Evolutionary conservation across 2,888 invertebrate species (phyloP).

Genomic region (Anodontia alba): DNA sequence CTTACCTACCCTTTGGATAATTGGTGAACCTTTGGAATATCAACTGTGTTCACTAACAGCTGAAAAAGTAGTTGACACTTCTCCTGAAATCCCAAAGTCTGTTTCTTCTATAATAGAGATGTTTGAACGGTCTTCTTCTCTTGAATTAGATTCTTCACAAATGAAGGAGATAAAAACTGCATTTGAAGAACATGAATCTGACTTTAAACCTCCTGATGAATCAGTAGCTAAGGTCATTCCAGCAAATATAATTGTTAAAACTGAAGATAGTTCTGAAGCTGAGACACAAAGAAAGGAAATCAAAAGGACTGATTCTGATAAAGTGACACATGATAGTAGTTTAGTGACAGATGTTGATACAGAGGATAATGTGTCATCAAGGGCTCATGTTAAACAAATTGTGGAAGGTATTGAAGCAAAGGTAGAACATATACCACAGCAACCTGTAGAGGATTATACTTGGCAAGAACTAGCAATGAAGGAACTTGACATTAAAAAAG

Average conservation of each 20-base stretch:
- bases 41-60: not conserved
- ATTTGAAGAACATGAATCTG: constrained; percentile 19
- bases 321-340: not conserved
- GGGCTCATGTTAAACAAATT: constrained; percentile 56
- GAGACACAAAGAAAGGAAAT: not conserved
- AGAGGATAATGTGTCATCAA: constrained; percentile 43
- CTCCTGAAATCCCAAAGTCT: constrained; percentile 62
- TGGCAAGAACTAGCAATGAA: constrained; percentile 12
- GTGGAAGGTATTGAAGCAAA: constrained; percentile 67
- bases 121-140: constrained; percentile 64
- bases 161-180: constrained; percentile 26
- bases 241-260: not conserved
- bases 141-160: constrained; percentile 38
- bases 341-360: constrained; percentile 16
- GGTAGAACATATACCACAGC: constrained; percentile 62
- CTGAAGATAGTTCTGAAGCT: not conserved
- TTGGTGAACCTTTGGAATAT: constrained; percentile 10
- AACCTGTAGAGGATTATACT: constrained; percentile 30
- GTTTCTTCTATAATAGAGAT: constrained; percentile 71
- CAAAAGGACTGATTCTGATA: not conserved
- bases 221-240: too few relatives aligned
- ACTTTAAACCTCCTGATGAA: not conserved
- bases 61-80: constrained; percentile 49
- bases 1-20: constrained; percentile 36
- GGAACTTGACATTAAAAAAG: constrained; percentile 25